A percentile compares a stretch with the other conserved stretches of the same genome.
Conservation (phyloP, 1,140 invertebrate species). For the Pteromalus puparum region DNA sequence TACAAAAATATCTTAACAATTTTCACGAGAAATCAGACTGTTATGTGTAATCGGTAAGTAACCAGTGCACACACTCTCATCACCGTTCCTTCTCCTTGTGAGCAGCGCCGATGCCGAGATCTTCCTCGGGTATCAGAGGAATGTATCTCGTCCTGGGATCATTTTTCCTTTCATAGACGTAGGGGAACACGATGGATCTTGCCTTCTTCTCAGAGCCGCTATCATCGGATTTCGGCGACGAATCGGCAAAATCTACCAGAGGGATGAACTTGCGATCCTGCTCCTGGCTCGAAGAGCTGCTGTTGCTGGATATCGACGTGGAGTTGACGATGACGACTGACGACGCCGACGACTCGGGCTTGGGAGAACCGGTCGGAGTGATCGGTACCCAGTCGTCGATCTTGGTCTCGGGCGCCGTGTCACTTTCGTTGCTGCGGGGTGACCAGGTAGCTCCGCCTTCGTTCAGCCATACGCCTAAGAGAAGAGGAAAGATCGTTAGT, state of each 20-base stretch:
- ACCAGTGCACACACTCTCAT: neutral
- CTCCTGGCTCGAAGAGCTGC: constrained; percentile 7
- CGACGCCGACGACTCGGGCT: neutral
- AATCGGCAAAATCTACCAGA: constrained; percentile 58
- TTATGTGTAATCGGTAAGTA: neutral
- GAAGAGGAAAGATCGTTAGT: constrained; percentile 21
- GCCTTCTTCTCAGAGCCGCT: constrained; percentile 49
- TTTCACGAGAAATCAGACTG: neutral
- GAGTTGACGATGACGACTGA: neutral
- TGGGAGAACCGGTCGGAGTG: neutral
- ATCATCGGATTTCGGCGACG: constrained; percentile 50
- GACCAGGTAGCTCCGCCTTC: constrained; percentile 60
- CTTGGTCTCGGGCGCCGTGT: constrained; percentile 54
- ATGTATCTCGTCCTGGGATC: constrained; percentile 72
- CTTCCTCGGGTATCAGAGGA: constrained; percentile 70
- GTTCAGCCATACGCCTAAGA: constrained; percentile 60
- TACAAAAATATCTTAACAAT: neutral
- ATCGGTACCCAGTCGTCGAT: constrained; percentile 69
- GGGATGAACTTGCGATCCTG: constrained; percentile 69
- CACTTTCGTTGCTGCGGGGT: constrained; percentile 53
- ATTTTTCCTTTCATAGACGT: constrained; percentile 69
- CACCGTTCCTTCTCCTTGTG: constrained; percentile 34
- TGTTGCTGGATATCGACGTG: constrained; percentile 8
- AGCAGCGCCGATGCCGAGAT: constrained; percentile 53
- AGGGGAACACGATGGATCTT: constrained; percentile 68